Evolutionary conservation across 1,140 invertebrate genomes (phyloP).

Genomic region (Calliphora vicina): DNA sequence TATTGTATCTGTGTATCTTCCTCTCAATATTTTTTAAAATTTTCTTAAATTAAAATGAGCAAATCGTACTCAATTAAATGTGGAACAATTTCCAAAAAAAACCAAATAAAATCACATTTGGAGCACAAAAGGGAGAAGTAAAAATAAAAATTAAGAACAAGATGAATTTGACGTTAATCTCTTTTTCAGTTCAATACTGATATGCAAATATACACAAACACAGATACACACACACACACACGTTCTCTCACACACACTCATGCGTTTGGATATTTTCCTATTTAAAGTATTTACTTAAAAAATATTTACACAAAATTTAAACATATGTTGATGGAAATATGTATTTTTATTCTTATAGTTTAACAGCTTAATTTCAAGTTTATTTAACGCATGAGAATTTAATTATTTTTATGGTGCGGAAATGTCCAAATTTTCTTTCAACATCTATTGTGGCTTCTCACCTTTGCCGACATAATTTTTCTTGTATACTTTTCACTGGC

Average conservation of each 20-base stretch:
- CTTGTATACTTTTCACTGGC: slow-evolving; percentile 23
- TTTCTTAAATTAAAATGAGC: neutral
- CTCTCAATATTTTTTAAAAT: neutral
- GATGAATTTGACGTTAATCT: neutral
- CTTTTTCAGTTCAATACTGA: neutral
- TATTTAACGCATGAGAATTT: neutral
- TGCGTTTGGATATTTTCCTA: neutral
- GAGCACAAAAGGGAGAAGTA: neutral
- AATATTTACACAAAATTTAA: neutral
- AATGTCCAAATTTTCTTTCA: neutral
- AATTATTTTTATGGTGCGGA: neutral
- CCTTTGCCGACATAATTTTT: slow-evolving; percentile 32
- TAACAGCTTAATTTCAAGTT: neutral
- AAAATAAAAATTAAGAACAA: neutral
- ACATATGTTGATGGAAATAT: neutral
- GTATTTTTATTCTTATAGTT: neutral
- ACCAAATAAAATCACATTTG: neutral
- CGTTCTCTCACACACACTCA: neutral
- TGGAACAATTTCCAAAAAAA: neutral
- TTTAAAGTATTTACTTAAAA: neutral
- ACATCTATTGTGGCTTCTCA: neutral
- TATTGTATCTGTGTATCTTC: neutral
- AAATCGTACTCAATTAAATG: neutral
- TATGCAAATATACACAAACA: neutral
- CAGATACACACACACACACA: neutral